Base-by-base conservation (phyloP, 2,113 vertebrate species). In the Empidonax traillii region DNA sequence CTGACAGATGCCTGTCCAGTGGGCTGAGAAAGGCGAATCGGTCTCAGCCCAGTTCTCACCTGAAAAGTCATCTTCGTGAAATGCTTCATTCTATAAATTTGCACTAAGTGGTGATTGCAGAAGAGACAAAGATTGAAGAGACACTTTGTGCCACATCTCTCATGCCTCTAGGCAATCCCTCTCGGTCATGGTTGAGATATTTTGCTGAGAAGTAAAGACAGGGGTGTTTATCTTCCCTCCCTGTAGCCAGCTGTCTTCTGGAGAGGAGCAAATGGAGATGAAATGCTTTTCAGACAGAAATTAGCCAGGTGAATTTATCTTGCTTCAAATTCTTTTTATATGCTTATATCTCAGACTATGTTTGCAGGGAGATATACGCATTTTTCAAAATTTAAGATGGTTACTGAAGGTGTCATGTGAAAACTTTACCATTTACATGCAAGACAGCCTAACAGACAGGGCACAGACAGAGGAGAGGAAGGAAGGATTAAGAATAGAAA, bases 141-240 rank as follows among this genome's bases (percentile, higher is more conserved):
- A n/a, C 6, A 3, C 39, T 78, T 92, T 92, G n/a, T 27, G 10
- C 25, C 44, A 44, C 47, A 72, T 85, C 56, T 92, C 84, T 92
- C 62, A 58, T 58, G 37, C 51, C 65, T 71, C 17, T 23, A 92
- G 79, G 83, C 83, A 90, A 94, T 95, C 46, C 49, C 12, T 92
- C 93, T 63, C 68, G 52, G 96, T 72, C 93, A 85, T 24, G 85
- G 88, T 84, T 95, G 90, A 95, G 66, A 23, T 84, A 43, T 78
- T 86, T 67, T 72, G n/a, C 44, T 88, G 41, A 84, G 52, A 86
- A 52, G 17, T 52, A 73, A 84, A 93, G 68, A 87, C 83, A 94
- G 27, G 52, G 35, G 25, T 94, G 86, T 96, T 96, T 81, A 87
- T 96, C 94, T 96, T 95, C 83, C 73, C 28, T 74, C 79, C 37